Base-by-base conservation (phyloP, 1,140 invertebrate genomes). In the Microplitis demolitor region DNA sequence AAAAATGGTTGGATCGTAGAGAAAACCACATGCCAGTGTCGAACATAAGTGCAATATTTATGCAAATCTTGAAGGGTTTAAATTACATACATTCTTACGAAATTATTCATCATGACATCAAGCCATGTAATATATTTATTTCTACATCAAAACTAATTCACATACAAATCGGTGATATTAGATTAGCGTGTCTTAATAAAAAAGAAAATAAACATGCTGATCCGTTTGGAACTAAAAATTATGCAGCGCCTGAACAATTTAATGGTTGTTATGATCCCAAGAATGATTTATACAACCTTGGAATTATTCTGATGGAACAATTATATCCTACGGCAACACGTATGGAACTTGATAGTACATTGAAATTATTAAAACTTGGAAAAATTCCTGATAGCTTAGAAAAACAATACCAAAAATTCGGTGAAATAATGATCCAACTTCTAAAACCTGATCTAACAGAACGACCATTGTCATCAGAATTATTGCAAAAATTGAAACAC, bases 121-220 rank as follows among this genome's bases (percentile, higher is more conserved):
- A 95, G 90, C 94, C 95, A 0, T 92, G 91, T 77, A 96, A 96
- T 83, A 93, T 96, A 74, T 95, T 96, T 79, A 90, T 95, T 39
- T 90, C 87, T 31, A 82, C 82, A 14, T 83, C 84, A 66, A 87
- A 81, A 31, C 76, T 82, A 33, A 64, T 85, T 13, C 75, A 80
- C 39, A 76, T 87, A 45, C 92, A 94, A 82, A 87, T 96, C 54
- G 94, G 94, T 8, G 95, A 96, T 84, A 96, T 96, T 88, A 94
- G 95, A 5, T 82, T 96, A 54, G 93, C 94, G 1, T 94, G 93
- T 82, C 91, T 89, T 5, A 80, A 91, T 70, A 87, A 91, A 78
- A 88, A 88, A 71, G 73, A 78, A 62, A 87, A 85, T 54, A 88
- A 90, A 76, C 82, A 87, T 77, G 77, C 81, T n/a, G n/a, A n/a